Evolutionary conservation across 2,797 vertebrate species (phyloP).

Genomic region (Sebastes itinus): DNA sequence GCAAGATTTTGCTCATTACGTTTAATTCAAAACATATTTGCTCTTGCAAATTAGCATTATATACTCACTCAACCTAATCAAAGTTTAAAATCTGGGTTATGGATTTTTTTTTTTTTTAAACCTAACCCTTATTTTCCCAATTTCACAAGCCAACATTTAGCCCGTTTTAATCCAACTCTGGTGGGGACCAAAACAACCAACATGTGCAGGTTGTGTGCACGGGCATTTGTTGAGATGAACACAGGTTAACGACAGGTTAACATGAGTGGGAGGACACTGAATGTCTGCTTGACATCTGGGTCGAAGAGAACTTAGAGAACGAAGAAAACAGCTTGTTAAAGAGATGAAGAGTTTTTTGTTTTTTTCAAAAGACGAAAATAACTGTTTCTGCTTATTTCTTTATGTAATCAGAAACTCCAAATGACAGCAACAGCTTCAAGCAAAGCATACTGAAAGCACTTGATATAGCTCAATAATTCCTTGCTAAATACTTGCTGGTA

Average conservation of each 20-base stretch:
- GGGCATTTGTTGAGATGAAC: neutral
- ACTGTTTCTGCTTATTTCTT: neutral
- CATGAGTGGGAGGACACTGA: neutral
- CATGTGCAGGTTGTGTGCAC: too few relatives aligned
- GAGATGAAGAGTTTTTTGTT: neutral
- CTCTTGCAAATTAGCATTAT: neutral
- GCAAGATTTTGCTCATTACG: neutral
- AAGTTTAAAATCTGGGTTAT: neutral
- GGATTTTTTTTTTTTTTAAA: too few relatives aligned
- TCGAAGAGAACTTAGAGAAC: neutral
- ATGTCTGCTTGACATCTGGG: neutral
- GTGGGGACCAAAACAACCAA: neutral
- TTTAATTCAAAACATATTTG: neutral
- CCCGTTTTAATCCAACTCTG: neutral
- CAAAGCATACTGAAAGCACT: conserved; percentile 1
- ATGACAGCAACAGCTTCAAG: conserved; percentile 30
- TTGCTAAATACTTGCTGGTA: conserved; percentile 7
- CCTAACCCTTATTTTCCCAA: too few relatives aligned
- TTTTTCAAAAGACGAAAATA: neutral
- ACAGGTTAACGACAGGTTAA: neutral
- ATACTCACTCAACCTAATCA: neutral
- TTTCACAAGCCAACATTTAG: neutral
- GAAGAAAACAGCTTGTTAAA: neutral
- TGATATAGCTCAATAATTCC: conserved; percentile 13
- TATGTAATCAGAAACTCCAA: conserved; percentile 14